Percentiles rank a stretch among this genome's conserved stretches.
Evolutionary conservation across 2,888 invertebrate species (phyloP).

Genomic region (Caenorhabditis virilis): DNA sequence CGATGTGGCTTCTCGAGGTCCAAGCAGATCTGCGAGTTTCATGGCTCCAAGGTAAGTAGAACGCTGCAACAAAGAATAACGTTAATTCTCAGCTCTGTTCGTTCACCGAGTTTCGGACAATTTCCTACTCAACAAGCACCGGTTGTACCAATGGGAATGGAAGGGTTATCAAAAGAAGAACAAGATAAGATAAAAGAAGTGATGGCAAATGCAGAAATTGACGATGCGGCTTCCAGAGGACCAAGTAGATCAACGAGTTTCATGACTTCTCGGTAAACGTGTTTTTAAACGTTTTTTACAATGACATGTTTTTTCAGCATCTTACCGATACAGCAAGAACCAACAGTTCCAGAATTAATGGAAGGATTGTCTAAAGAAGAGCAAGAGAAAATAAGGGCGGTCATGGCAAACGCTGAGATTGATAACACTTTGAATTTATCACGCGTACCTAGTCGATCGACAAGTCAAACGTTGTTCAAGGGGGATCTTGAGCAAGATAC

Average conservation of each 20-base stretch:
- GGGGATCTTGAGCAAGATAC: slow-evolving; percentile 6
- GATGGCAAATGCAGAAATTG: slow-evolving; percentile 74
- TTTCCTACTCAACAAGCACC: background rate
- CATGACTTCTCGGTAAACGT: too few relatives aligned
- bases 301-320: too few relatives aligned
- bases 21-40: slow-evolving; percentile 25
- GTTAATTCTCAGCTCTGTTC: too few relatives aligned
- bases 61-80: too few relatives aligned
- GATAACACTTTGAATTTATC: slow-evolving; percentile 3
- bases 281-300: too few relatives aligned
- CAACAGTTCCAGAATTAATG: slow-evolving; percentile 54
- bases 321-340: background rate
- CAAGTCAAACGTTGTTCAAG: background rate
- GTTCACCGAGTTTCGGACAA: too few relatives aligned
- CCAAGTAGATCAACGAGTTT: slow-evolving; percentile 6
- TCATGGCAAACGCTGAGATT: slow-evolving; percentile 75
- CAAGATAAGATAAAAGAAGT: slow-evolving; percentile 74
- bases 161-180: slow-evolving; percentile 74
- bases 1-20: slow-evolving; percentile 12
- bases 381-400: slow-evolving; percentile 74
- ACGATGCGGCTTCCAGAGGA: background rate
- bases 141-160: slow-evolving; percentile 21
- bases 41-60: too few relatives aligned
- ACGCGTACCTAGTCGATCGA: slow-evolving; percentile 8
- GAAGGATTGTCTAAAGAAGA: slow-evolving; percentile 74